A percentile compares a stretch with the other conserved stretches of the same genome.
Conservation (phyloP, 2,797 vertebrate species). For the Staurois parvus region DNA sequence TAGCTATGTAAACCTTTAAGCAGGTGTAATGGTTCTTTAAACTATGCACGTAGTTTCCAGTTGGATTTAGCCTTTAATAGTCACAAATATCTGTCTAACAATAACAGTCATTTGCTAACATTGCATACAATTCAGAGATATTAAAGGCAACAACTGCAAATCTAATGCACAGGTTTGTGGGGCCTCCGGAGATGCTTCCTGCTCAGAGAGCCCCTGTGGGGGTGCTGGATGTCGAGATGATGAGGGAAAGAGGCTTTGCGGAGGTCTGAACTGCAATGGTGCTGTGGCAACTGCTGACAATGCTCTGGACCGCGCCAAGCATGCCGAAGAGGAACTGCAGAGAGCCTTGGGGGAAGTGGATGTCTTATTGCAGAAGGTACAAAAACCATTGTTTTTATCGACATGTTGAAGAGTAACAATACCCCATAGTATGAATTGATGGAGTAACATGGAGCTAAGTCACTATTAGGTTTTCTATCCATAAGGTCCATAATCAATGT, state of each 20-base stretch:
- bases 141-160: too few relatives aligned
- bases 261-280: slow-evolving; percentile 90
- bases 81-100: too few relatives aligned
- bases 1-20: too few relatives aligned
- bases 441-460: too few relatives aligned
- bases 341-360: slow-evolving; percentile 84
- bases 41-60: too few relatives aligned
- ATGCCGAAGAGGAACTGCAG: slow-evolving; percentile 89
- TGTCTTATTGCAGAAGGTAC: slow-evolving; percentile 84
- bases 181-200: slow-evolving; percentile 81
- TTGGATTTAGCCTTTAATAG: too few relatives aligned
- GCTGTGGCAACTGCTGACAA: slow-evolving; percentile 84
- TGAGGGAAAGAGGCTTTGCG: slow-evolving; percentile 87
- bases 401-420: background rate
- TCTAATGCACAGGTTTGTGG: slow-evolving; percentile 87
- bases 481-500: background rate
- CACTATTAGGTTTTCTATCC: too few relatives aligned
- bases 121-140: too few relatives aligned
- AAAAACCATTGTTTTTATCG: background rate
- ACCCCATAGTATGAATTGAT: too few relatives aligned
- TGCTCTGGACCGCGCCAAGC: slow-evolving; percentile 85
- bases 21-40: too few relatives aligned
- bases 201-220: slow-evolving; percentile 89
- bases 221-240: slow-evolving; percentile 93
- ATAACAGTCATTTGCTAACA: too few relatives aligned